Conservation (phyloP, 1,140 invertebrate species). For the Aphelinus certus region DNA sequence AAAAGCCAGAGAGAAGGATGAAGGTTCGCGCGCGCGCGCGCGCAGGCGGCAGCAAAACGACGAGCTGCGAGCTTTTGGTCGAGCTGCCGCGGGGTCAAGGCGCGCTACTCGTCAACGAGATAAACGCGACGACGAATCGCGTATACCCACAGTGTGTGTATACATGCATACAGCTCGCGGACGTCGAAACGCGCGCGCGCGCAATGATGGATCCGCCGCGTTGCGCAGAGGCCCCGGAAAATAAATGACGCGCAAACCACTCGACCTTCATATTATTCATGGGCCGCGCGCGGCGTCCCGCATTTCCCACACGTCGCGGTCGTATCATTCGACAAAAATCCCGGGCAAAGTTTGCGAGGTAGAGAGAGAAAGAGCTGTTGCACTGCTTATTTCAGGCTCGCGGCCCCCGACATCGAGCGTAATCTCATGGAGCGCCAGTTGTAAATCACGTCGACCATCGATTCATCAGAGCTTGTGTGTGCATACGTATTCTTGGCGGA, state of each 20-base stretch:
- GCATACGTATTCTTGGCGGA: too few species aligned
- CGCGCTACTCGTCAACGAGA: not conserved
- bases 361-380: too few species aligned
- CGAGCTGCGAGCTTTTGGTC: slow-evolving; percentile 8
- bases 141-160: not conserved
- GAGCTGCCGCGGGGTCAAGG: not conserved
- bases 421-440: too few species aligned
- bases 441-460: too few species aligned
- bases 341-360: too few species aligned
- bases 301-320: not conserved
- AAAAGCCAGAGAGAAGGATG: not conserved
- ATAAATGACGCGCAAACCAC: slow-evolving; percentile 37
- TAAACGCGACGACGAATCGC: slow-evolving; percentile 8
- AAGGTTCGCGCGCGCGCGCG: not conserved
- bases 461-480: too few species aligned
- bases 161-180: not conserved
- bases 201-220: slow-evolving; percentile 22
- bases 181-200: not conserved
- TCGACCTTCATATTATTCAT: slow-evolving; percentile 20
- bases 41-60: too few species aligned
- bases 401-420: too few species aligned
- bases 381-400: too few species aligned
- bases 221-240: slow-evolving; percentile 20
- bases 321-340: too few species aligned
- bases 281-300: slow-evolving; percentile 13